phyloP scores from a whole-genome alignment of 2,113 vertebrate species.

The Monarcha castaneiventris region DNA sequence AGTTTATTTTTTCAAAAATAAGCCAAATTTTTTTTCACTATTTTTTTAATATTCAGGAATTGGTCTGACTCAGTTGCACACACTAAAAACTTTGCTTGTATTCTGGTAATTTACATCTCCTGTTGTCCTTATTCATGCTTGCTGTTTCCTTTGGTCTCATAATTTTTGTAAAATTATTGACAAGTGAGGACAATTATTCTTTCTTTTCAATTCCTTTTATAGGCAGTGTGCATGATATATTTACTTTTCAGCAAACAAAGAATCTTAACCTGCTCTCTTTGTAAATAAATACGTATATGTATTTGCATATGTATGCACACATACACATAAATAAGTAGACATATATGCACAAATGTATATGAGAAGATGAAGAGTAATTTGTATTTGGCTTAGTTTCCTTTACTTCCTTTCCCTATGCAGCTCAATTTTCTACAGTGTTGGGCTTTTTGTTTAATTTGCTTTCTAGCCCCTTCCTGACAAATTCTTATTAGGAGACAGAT shows the following conservation, averaged over 20 bases:
- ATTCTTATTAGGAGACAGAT: neutral
- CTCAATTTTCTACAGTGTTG: neutral
- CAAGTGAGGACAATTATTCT: neutral
- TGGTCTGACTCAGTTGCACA: neutral
- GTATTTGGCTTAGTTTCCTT: neutral
- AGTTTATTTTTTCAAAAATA: neutral
- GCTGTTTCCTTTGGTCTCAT: neutral
- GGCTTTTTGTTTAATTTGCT: neutral
- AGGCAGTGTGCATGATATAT: neutral
- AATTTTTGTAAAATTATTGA: neutral
- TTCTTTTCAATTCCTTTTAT: neutral
- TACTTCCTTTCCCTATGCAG: neutral
- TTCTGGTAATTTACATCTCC: neutral
- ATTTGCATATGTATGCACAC: neutral
- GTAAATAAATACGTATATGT: neutral
- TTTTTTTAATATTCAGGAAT: neutral
- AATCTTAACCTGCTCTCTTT: neutral
- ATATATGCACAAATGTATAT: neutral
- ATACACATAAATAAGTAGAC: neutral
- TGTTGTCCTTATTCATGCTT: neutral
- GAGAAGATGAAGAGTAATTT: neutral
- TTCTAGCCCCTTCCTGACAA: neutral
- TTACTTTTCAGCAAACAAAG: neutral
- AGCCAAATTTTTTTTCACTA: fast-evolving
- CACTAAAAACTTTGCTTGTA: neutral